A percentile compares a stretch with the other conserved stretches of the same genome.
Evolutionary conservation across 2,888 invertebrate species (phyloP).

Genomic region (Eilema sororculum): DNA sequence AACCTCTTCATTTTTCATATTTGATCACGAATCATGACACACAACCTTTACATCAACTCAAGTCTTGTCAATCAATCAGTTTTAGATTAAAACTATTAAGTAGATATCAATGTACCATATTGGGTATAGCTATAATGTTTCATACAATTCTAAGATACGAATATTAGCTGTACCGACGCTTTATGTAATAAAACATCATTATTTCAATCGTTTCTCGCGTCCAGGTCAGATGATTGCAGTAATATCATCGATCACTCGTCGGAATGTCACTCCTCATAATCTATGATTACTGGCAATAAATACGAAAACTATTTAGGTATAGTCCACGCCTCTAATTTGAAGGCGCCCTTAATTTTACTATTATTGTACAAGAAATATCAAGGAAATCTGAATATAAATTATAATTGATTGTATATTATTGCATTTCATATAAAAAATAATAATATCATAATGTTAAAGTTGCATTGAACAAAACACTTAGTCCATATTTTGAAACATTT

Average conservation of each 20-base stretch:
- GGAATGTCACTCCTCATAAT: not conserved
- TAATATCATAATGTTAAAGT: too few relatives aligned
- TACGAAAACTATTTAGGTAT: not conserved
- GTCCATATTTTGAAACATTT: too few relatives aligned
- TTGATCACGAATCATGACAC: too few relatives aligned
- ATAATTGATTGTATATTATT: too few relatives aligned
- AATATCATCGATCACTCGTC: conserved; percentile 4
- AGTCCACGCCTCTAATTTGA: not conserved
- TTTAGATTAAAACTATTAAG: not conserved
- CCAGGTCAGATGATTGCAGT: not conserved
- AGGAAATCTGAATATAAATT: too few relatives aligned
- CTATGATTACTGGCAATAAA: conserved; percentile 2
- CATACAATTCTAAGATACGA: not conserved
- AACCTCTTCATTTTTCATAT: too few relatives aligned
- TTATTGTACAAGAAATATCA: too few relatives aligned
- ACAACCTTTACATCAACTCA: not conserved
- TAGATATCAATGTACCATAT: not conserved
- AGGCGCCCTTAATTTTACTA: too few relatives aligned
- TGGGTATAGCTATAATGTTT: not conserved
- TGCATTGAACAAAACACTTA: too few relatives aligned
- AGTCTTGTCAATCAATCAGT: not conserved
- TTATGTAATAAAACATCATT: conserved; percentile 1
- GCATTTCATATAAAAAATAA: too few relatives aligned
- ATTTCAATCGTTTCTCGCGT: not conserved
- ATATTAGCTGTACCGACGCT: not conserved